These are phyloP conservation scores for Harpalus rubripes DNA, from an alignment of 2,888 invertebrate genomes.

Conservation along the genomic window DNA sequence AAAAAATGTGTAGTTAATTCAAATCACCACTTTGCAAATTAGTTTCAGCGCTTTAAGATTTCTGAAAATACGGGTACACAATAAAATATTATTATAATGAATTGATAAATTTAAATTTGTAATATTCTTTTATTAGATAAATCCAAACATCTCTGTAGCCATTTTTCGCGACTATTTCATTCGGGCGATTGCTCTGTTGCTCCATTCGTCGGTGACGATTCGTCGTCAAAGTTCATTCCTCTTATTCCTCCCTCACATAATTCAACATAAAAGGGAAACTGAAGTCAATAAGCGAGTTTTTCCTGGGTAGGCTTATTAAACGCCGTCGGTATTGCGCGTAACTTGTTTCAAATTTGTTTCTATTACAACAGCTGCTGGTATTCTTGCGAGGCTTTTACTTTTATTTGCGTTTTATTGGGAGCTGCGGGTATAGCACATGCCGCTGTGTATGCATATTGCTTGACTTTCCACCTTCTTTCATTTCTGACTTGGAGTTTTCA, in stretches of 20 bases:
- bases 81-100: too few species aligned
- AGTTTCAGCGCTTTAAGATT: too few species aligned
- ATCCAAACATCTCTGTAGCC: too few species aligned
- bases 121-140: too few species aligned
- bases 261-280: constrained; percentile 56
- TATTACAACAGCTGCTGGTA: constrained; percentile 29
- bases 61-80: too few species aligned
- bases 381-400: constrained; percentile 28
- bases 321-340: constrained; percentile 9
- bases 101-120: too few species aligned
- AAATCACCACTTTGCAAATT: too few species aligned
- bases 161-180: too few species aligned
- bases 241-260: constrained; percentile 48
- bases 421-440: constrained; percentile 15
- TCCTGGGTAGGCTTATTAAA: constrained; percentile 42
- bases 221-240: constrained; percentile 36
- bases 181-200: too few species aligned
- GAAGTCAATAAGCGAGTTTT: constrained; percentile 53
- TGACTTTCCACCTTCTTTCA: neutral
- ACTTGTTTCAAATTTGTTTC: constrained; percentile 48
- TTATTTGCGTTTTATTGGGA: constrained; percentile 29
- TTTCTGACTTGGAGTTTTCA: neutral
- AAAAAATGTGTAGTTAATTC: too few species aligned
- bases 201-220: neutral
- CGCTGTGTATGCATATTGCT: constrained; percentile 24